These are phyloP conservation scores for Chlorospingus flavigularis DNA, from an alignment of 2,797 vertebrate genomes.

Conservation along the genomic window DNA sequence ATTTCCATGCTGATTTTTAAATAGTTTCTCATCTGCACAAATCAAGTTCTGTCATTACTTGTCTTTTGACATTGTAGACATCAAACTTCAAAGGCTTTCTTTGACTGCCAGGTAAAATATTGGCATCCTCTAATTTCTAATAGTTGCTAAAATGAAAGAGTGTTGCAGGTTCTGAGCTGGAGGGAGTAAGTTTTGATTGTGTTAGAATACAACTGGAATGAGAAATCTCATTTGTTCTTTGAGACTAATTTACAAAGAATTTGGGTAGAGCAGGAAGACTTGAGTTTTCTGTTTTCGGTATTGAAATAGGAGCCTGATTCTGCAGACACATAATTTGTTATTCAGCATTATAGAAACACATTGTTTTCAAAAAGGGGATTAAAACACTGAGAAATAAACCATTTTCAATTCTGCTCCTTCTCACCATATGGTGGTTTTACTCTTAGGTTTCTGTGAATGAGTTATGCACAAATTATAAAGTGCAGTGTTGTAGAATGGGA, in stretches of 20 bases:
- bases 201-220: not conserved
- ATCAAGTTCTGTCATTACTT: constrained; percentile 19
- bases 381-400: not conserved
- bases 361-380: not conserved
- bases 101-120: constrained; percentile 15
- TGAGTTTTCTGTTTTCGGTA: not conserved
- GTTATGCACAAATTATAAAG: not conserved
- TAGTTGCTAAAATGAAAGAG: not conserved
- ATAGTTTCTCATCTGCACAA: constrained; percentile 5
- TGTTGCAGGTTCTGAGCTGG: not conserved
- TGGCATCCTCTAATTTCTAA: constrained; percentile 26
- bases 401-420: not conserved
- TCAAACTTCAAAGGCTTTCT: constrained; percentile 25
- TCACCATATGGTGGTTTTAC: not conserved
- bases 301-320: constrained; percentile 14
- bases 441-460: not conserved
- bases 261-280: not conserved
- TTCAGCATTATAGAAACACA: not conserved
- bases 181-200: not conserved
- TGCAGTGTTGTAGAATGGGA: not conserved
- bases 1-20: constrained; percentile 9
- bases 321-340: not conserved
- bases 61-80: not conserved
- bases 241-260: constrained; percentile 20
- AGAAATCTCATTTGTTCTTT: constrained; percentile 18